phyloP scores from a whole-genome alignment of 2,888 invertebrate genomes.

The Lottia scabra region DNA sequence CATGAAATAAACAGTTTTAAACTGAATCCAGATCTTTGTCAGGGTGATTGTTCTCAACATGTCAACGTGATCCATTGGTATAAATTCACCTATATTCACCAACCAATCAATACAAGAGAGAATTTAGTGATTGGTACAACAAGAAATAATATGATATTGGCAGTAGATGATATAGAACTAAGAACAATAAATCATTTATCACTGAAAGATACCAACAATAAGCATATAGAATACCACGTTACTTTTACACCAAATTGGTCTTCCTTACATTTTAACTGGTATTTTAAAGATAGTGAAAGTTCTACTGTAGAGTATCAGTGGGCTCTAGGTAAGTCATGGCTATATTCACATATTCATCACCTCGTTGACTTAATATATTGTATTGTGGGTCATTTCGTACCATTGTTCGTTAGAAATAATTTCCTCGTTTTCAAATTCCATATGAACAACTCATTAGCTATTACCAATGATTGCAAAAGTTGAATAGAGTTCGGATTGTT shows the following conservation, averaged over 20 bases:
- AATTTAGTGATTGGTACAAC: background rate
- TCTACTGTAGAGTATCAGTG: conserved; percentile 24
- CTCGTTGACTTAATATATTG: too few species aligned
- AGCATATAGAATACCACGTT: background rate
- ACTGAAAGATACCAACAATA: background rate
- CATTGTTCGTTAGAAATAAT: too few species aligned
- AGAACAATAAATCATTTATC: conserved; percentile 10
- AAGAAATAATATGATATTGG: conserved; percentile 2
- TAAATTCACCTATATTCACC: background rate
- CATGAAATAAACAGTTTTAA: conserved; percentile 19
- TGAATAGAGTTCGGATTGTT: too few species aligned
- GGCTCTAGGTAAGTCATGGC: conserved; percentile 20
- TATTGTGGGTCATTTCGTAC: too few species aligned
- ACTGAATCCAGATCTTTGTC: conserved; percentile 26
- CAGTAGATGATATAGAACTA: conserved; percentile 13
- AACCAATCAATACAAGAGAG: background rate
- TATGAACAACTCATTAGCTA: too few species aligned
- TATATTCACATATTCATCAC: too few species aligned
- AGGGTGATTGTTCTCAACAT: conserved; percentile 19
- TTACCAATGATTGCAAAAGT: too few species aligned
- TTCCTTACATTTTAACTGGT: conserved; percentile 23
- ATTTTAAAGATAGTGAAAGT: conserved; percentile 21
- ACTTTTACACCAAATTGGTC: conserved; percentile 28
- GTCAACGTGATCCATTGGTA: conserved; percentile 26
- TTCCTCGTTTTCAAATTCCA: too few species aligned